phyloP scores from a whole-genome alignment of 2,797 vertebrate genomes.

The Anabacerthia variegaticeps region DNA sequence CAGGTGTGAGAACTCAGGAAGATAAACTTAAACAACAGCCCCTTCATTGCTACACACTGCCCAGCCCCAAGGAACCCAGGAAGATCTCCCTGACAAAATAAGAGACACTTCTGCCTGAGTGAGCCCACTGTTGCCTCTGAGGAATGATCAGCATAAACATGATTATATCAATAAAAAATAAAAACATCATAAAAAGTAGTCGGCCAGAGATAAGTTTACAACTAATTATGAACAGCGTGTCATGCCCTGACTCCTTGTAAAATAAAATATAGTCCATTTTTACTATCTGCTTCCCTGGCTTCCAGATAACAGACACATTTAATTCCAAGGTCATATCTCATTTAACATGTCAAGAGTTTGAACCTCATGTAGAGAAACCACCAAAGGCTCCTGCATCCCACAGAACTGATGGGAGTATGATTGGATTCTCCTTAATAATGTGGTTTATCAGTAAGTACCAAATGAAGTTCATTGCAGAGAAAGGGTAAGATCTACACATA shows the following conservation, averaged over 20 bases:
- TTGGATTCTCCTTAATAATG: neutral
- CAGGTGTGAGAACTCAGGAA: neutral
- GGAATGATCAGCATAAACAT: neutral
- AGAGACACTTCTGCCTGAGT: neutral
- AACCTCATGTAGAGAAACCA: constrained; percentile 76
- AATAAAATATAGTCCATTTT: constrained; percentile 84
- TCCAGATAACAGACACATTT: constrained; percentile 81
- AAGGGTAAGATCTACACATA: neutral
- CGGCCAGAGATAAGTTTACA: constrained; percentile 66
- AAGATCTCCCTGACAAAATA: neutral
- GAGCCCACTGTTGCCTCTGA: neutral
- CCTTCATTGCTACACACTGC: neutral
- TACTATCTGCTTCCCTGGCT: constrained; percentile 80
- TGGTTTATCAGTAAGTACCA: neutral
- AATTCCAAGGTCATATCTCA: constrained; percentile 83
- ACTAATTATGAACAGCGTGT: constrained; percentile 68
- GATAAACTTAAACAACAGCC: neutral
- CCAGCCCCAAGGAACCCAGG: neutral
- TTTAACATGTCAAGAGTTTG: constrained; percentile 80
- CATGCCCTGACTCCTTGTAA: constrained; percentile 70
- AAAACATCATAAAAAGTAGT: constrained; percentile 69
- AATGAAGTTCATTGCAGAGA: neutral
- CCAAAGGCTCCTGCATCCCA: constrained; percentile 12
- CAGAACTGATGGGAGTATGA: neutral
- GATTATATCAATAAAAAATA: constrained; percentile 62